Conservation (phyloP, 2,113 vertebrate genomes). For the Anolis sagrei region DNA sequence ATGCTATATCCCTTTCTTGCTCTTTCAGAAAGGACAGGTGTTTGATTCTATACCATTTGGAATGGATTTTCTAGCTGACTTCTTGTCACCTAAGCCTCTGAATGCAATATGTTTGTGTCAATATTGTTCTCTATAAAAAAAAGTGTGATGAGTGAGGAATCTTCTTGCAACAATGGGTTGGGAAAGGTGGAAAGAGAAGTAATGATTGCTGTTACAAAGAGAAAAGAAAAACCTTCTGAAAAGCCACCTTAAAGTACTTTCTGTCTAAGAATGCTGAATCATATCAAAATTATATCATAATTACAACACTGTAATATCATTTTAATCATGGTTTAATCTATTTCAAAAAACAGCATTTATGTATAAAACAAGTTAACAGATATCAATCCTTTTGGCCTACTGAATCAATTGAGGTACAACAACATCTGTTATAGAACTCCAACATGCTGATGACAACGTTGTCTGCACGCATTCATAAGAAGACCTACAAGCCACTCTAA, state of each 20-base stretch:
- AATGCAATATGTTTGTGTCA: constrained; percentile 2
- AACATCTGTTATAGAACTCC: too few relatives aligned
- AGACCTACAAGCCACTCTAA: too few relatives aligned
- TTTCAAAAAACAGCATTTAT: not conserved
- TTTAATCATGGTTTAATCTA: not conserved
- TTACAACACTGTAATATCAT: not conserved
- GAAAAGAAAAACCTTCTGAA: not conserved
- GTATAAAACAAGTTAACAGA: not conserved
- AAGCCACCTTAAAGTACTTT: not conserved
- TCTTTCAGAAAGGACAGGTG: not conserved
- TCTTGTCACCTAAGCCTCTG: constrained; percentile 12
- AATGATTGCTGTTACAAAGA: not conserved
- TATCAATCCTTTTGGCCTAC: too few relatives aligned
- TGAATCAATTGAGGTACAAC: too few relatives aligned
- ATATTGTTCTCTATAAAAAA: constrained; percentile 12
- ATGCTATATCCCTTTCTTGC: not conserved
- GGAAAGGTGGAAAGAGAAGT: not conserved
- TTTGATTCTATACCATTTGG: constrained; percentile 21
- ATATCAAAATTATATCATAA: not conserved
- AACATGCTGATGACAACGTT: too few relatives aligned
- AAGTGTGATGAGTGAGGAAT: not conserved
- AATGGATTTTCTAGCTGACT: constrained; percentile 9
- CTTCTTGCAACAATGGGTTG: not conserved
- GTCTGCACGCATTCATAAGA: too few relatives aligned
- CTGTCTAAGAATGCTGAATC: not conserved